phyloP scores from a whole-genome alignment of 2,888 invertebrate genomes.

The Colletes collaris region DNA sequence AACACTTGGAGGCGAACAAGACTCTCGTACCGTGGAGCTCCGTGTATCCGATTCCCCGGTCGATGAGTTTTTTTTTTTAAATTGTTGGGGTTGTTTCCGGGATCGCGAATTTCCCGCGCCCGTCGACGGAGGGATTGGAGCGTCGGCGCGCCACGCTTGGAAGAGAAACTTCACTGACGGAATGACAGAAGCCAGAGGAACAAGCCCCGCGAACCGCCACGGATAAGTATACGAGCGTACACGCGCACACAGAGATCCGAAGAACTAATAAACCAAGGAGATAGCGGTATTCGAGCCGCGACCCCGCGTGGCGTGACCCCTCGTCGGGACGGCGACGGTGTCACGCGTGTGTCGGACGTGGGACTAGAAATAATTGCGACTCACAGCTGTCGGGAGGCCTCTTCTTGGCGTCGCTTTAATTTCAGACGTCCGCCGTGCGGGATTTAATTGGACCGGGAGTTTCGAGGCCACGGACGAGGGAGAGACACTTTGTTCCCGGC shows the following conservation, averaged over 20 bases:
- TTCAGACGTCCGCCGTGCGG: constrained; percentile 18
- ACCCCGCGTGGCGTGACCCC: constrained; percentile 29
- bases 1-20: constrained; percentile 3
- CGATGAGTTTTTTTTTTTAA: too few species aligned
- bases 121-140: not conserved
- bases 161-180: constrained; percentile 37
- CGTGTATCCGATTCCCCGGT: too few species aligned
- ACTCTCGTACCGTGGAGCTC: not conserved
- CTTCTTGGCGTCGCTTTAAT: constrained; percentile 37
- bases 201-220: not conserved
- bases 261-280: constrained; percentile 44
- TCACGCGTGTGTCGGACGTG: constrained; percentile 46
- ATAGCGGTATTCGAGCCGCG: constrained; percentile 15
- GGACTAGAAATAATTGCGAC: constrained; percentile 54
- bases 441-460: constrained; percentile 39
- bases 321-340: constrained; percentile 26
- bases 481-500: constrained; percentile 8
- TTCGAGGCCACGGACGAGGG: not conserved
- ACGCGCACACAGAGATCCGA: constrained; percentile 31
- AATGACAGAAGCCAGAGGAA: constrained; percentile 32
- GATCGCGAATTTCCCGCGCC: too few species aligned
- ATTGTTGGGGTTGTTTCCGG: not conserved
- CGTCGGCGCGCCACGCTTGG: constrained; percentile 19
- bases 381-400: constrained; percentile 39
- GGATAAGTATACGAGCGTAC: not conserved